Evolutionary conservation across 2,113 vertebrate species (phyloP).

Genomic region (Festucalex cinctus): DNA sequence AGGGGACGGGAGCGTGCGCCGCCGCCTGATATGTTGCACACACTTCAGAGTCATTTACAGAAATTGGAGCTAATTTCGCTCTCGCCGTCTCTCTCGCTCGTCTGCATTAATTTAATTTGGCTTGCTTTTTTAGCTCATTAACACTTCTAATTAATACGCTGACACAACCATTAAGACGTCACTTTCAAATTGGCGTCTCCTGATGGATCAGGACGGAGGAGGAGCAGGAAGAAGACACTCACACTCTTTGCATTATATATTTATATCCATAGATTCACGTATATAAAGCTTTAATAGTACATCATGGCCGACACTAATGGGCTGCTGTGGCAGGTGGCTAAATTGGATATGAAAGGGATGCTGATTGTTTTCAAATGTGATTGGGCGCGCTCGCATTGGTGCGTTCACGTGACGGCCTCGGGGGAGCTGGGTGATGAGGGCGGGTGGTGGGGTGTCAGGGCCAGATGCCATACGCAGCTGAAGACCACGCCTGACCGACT

Average conservation of each 20-base stretch:
- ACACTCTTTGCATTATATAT: background rate
- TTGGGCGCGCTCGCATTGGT: conserved; percentile 44
- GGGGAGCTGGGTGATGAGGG: conserved; percentile 45
- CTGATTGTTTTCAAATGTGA: conserved; percentile 79
- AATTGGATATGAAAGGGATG: conserved; percentile 78
- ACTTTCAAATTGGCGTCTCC: conserved; percentile 99
- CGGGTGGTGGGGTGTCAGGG: conserved; percentile 66
- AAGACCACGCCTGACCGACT: conserved; percentile 75
- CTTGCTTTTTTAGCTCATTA: conserved; percentile 99
- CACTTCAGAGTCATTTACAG: conserved; percentile 99
- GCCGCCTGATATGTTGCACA: conserved; percentile 98
- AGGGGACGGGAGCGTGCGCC: conserved; percentile 96
- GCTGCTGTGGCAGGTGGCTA: conserved; percentile 71
- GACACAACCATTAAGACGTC: conserved; percentile 99
- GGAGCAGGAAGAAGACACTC: conserved; percentile 84
- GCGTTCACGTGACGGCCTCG: conserved; percentile 38
- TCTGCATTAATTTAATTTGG: conserved; percentile 99
- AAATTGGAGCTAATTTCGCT: conserved; percentile 99
- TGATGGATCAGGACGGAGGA: conserved; percentile 98
- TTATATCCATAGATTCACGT: background rate
- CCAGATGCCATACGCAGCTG: conserved; percentile 80
- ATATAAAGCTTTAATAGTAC: conserved; percentile 59
- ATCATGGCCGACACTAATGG: conserved; percentile 74
- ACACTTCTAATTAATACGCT: conserved; percentile 99
- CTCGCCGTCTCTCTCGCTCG: conserved; percentile 84